Base-by-base conservation (phyloP, 2,797 vertebrate species). In the Myotis planiceps region DNA sequence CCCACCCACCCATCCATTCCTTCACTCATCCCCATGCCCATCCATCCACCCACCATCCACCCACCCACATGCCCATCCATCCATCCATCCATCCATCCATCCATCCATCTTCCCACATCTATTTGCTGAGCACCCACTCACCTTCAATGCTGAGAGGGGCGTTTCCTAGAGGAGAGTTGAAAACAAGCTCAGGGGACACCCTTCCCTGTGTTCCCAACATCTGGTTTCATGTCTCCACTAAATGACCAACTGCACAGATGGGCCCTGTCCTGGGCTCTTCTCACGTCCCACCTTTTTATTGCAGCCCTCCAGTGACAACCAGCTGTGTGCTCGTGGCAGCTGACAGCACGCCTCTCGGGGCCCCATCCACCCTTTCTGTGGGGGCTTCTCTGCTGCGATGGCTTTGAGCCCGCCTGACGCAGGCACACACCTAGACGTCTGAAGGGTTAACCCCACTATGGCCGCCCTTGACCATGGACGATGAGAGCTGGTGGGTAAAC, bases 301-400 rank as follows among this genome's bases (percentile, higher is more conserved):
- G 32, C 6, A 34, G 55, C 32, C 25, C 58, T 34, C 25, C 23
- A 4, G 9, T 2, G 53, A 49, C 82, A 19, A 3, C 10, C 7
- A 15, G 49, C 51, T 7, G 19, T 9, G 0, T 0, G 55, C 53
- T 9, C 5, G 16, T 0, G 18, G 34, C 5, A 5, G 2, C 58
- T 2, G 10, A 9, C 0, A 8, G 13, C 1, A 1, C 4, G 34
- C 19, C 58, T 19, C 29, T 6, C 0, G 0, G 47, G 23, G 25
- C 27, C 74, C 32, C 16, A 9, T 5, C 34, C 6, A 5, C 39
- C n/a, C 51, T 75, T 25, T 47, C 79, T 34, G 21, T 29, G 34
- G 27, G 39, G 69, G 55, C 27, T 39, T 60, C 80, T 82, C 37
- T 15, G 71, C 76, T 27, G 27, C 12, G 37, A 18, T 19, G 42